These are phyloP conservation scores for Apis cerana DNA, from an alignment of 1,140 invertebrate species.

Conservation along the genomic window DNA sequence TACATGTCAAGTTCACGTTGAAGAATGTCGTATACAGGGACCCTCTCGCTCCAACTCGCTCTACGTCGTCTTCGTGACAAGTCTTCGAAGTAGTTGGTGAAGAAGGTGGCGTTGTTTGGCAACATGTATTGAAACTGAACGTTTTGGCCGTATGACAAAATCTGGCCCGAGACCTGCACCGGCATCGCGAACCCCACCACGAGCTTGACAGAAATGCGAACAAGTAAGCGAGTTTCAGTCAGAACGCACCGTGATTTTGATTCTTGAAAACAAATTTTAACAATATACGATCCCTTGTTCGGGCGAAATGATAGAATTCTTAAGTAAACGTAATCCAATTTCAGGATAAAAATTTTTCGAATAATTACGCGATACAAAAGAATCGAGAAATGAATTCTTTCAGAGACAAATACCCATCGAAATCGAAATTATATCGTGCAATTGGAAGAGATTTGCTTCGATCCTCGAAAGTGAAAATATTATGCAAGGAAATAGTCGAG, in stretches of 20 bases:
- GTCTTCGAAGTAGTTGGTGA: constrained; percentile 70
- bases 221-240: background rate
- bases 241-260: background rate
- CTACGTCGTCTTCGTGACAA: constrained; percentile 58
- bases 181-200: constrained; percentile 77
- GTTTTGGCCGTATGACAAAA: constrained; percentile 76
- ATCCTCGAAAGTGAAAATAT: background rate
- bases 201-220: constrained; percentile 67
- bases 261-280: background rate
- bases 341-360: no score
- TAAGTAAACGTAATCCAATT: no score
- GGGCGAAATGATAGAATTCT: no score
- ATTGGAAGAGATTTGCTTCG: no score
- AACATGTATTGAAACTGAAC: constrained; percentile 80
- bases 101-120: constrained; percentile 78
- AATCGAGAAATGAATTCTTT: no score
- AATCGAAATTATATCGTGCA: no score
- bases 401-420: no score
- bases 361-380: no score
- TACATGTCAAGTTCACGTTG: constrained; percentile 70
- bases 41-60: constrained; percentile 51
- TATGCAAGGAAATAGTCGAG: no score
- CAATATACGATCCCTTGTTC: no score
- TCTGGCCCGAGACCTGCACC: constrained; percentile 73
- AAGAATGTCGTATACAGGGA: constrained; percentile 66